These are phyloP conservation scores for Halocaridina rubra DNA, from an alignment of 2,888 invertebrate species.

Conservation along the genomic window DNA sequence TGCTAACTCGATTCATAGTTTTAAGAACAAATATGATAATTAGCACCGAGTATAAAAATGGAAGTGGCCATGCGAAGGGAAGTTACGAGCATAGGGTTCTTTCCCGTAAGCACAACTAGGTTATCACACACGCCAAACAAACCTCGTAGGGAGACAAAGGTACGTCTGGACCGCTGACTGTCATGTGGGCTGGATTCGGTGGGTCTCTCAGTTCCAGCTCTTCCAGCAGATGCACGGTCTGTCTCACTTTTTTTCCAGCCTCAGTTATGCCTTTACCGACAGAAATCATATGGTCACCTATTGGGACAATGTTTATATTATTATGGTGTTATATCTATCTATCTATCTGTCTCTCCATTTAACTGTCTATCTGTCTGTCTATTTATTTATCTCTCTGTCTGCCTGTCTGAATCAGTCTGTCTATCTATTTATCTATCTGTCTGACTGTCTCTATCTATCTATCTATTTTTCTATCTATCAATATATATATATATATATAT, in stretches of 20 bases:
- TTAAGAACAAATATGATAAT: too few relatives aligned
- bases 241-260: not conserved
- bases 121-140: not conserved
- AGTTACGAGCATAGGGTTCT: too few relatives aligned
- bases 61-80: too few relatives aligned
- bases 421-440: too few relatives aligned
- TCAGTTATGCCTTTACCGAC: not conserved
- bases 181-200: constrained; percentile 1
- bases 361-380: not conserved
- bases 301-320: not conserved
- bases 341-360: not conserved
- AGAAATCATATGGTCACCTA: not conserved
- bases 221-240: not conserved
- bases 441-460: too few relatives aligned
- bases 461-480: too few relatives aligned
- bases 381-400: not conserved
- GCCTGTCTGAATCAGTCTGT: not conserved
- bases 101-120: too few relatives aligned
- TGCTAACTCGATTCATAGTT: too few relatives aligned
- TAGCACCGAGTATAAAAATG: not conserved
- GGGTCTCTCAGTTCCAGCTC: not conserved
- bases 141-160: constrained; percentile 19
- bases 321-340: not conserved
- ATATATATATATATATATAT: not conserved
- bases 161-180: not conserved